phyloP scores from a whole-genome alignment of 2,113 vertebrate species.

The Tenrec ecaudatus region DNA sequence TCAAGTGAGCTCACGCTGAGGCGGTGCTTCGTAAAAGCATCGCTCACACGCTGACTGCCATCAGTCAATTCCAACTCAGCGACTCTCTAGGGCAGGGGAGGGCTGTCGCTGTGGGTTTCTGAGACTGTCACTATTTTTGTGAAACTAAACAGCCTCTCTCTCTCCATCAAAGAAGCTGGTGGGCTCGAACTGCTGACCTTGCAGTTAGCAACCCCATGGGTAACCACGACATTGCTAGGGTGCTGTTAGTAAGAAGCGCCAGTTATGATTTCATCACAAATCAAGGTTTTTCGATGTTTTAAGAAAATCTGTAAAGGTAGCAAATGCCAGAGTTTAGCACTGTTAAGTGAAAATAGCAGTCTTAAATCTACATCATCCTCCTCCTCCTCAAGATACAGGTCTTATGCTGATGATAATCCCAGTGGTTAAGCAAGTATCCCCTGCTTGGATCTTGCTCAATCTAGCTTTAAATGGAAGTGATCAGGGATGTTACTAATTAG shows the following conservation, averaged over 20 bases:
- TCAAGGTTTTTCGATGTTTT: not conserved
- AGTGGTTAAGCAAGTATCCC: not conserved
- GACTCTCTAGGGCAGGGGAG: too few relatives aligned
- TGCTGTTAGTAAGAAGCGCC: too few relatives aligned
- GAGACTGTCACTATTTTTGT: too few relatives aligned
- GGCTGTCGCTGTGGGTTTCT: too few relatives aligned
- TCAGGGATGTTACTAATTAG: not conserved
- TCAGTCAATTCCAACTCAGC: too few relatives aligned
- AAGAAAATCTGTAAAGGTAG: not conserved
- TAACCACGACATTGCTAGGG: too few relatives aligned
- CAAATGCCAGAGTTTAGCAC: not conserved
- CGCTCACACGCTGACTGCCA: too few relatives aligned
- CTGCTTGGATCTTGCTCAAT: not conserved
- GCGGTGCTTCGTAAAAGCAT: not conserved
- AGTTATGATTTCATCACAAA: not conserved
- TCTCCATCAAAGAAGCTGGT: too few relatives aligned
- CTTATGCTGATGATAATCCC: accelerated
- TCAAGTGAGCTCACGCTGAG: not conserved
- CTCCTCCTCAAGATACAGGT: accelerated
- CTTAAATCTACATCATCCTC: not conserved
- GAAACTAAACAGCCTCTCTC: too few relatives aligned
- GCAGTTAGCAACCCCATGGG: too few relatives aligned
- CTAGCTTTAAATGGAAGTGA: not conserved
- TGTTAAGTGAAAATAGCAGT: not conserved
- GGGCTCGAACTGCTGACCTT: too few relatives aligned